Base-by-base conservation (phyloP, 1,140 invertebrate species). In the Drosophila bocqueti region DNA sequence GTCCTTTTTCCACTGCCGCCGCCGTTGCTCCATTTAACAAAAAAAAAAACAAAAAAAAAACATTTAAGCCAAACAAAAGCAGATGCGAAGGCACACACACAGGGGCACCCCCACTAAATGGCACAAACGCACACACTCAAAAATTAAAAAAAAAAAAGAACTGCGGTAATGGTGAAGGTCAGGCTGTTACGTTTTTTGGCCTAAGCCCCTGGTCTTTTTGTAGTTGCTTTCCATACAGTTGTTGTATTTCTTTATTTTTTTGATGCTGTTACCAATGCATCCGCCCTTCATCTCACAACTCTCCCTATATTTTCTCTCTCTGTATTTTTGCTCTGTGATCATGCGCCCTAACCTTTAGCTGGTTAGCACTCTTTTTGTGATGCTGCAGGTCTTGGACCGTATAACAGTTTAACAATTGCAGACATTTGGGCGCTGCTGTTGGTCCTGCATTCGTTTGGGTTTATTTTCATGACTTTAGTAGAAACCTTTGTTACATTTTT, bases 101-200 rank as follows among this genome's bases (percentile, higher is more conserved):
- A 46, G 26, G 8, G 18, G 49, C 64, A 63, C 78, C 43, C 81
- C 26, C 52, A 69, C 73, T 59, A 62, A 76, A 24, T 68, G 29
- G 49, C 46, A 79, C 55, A 79, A 63, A 80, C 54, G 24, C 54
- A 50, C 61, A 57, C 75, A 73, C 49, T 77, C 18, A 47, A 64
- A 26, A 46, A 43, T 46, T 26, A 29, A 42, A 10, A 31, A 36
- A 46, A 69, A 60, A 47, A 69, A 34, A 34, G 47, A 76, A 76
- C 62, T 90, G 85, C 75, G 74, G 67, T 85, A 82, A 89, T 89
- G 85, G 61, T 85, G 85, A 89, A 89, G 85, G 85, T 89, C 85
- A 89, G 85, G 71, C 79, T 90, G 78, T 90, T 89, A 90, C 85
- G 79, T 90, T 84, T 83, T 90, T 84, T 72, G 75, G 78, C 74